Conservation (phyloP, 2,888 invertebrate genomes). For the Apoda limacodes region DNA sequence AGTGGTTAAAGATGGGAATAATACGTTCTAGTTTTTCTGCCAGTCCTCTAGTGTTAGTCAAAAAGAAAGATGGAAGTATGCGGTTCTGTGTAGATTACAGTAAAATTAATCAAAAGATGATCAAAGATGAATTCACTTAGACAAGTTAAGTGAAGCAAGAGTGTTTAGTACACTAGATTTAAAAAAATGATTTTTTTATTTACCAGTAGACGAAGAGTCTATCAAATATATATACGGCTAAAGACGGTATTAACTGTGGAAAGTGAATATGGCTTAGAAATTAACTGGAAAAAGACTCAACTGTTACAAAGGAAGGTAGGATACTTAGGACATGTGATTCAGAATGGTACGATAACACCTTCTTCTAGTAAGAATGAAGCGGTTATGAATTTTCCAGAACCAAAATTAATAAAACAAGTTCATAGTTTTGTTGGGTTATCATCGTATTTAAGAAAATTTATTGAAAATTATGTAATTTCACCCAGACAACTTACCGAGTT, state of each 20-base stretch:
- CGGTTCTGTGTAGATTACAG: constrained; percentile 33
- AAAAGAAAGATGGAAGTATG: constrained; percentile 14
- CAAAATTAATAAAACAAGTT: constrained; percentile 12
- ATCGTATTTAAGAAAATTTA: too few species aligned
- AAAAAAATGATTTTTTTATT: constrained; percentile 33
- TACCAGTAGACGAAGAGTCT: constrained; percentile 22
- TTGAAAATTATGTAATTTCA: too few species aligned
- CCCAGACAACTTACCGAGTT: constrained; percentile 22
- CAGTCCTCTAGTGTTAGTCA: constrained; percentile 16
- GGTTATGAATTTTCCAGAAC: constrained; percentile 15
- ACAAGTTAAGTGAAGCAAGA: constrained; percentile 31
- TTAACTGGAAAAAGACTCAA: too few species aligned
- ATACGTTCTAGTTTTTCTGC: constrained; percentile 13
- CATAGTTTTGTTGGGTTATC: constrained; percentile 20
- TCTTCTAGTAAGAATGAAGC: constrained; percentile 18
- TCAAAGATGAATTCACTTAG: constrained; percentile 28
- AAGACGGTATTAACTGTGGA: constrained; percentile 34
- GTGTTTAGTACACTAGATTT: constrained; percentile 24
- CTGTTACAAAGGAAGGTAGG: too few species aligned
- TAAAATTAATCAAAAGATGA: constrained; percentile 27
- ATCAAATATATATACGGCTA: constrained; percentile 33
- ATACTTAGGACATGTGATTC: constrained; percentile 22
- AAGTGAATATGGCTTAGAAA: constrained; percentile 23
- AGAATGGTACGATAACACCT: constrained; percentile 15
- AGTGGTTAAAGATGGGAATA: background rate